Evolutionary conservation across 1,140 invertebrate genomes (phyloP).

Genomic region (Episyrphus balteatus): DNA sequence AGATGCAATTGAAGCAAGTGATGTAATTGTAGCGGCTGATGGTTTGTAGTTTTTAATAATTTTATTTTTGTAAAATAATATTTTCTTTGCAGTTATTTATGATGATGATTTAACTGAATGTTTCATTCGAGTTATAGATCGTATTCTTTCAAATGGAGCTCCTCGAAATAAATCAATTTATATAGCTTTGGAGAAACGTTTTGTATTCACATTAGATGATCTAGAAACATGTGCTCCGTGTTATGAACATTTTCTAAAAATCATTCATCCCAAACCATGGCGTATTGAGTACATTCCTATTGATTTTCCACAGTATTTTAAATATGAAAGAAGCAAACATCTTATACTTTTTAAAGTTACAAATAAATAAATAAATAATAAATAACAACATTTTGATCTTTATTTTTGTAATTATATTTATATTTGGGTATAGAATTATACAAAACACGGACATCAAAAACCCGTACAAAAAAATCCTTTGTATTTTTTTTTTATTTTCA

Average conservation of each 20-base stretch:
- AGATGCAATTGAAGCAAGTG: slow-evolving; percentile 41
- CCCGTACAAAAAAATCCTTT: too few relatives aligned
- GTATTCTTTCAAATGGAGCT: slow-evolving; percentile 48
- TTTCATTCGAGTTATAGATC: slow-evolving; percentile 62
- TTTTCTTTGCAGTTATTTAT: slow-evolving; percentile 64
- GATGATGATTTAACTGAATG: slow-evolving; percentile 72
- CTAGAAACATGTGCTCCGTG: slow-evolving; percentile 70
- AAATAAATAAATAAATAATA: slow-evolving; percentile 3
- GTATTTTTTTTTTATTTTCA: too few relatives aligned
- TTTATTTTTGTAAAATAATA: slow-evolving; percentile 2
- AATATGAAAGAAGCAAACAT: slow-evolving; percentile 65
- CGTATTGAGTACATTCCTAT: slow-evolving; percentile 48
- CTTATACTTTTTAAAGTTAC: slow-evolving; percentile 63
- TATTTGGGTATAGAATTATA: too few relatives aligned
- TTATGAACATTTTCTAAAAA: slow-evolving; percentile 66
- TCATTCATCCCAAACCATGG: slow-evolving; percentile 40
- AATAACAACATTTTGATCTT: not conserved
- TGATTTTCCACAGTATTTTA: slow-evolving; percentile 74
- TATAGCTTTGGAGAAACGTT: slow-evolving; percentile 75
- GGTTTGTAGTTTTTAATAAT: slow-evolving; percentile 40
- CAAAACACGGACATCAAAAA: too few relatives aligned
- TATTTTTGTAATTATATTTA: not conserved
- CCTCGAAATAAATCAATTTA: slow-evolving; percentile 47
- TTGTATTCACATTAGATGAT: slow-evolving; percentile 70
- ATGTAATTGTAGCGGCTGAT: slow-evolving; percentile 64